A percentile compares a stretch with the other conserved stretches of the same genome.
Conservation (phyloP, 2,888 invertebrate genomes). For the Lepidocyrtinus sp. region DNA sequence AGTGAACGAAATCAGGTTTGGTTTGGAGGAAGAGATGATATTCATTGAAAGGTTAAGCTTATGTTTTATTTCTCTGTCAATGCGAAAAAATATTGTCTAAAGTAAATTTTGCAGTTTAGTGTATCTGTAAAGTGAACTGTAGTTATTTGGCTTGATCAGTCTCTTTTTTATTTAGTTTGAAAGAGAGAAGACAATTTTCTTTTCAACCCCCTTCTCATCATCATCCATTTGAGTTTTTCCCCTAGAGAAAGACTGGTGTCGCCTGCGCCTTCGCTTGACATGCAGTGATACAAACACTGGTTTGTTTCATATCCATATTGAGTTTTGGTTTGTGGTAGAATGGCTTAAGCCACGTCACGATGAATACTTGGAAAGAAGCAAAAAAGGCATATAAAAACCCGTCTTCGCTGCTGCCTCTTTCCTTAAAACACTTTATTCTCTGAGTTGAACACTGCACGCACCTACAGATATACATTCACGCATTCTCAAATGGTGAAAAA, state of each 20-base stretch:
- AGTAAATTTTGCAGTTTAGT: no score
- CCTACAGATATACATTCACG: slow-evolving; percentile 3
- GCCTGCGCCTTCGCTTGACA: slow-evolving; percentile 7
- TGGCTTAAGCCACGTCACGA: neutral
- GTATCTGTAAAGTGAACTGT: no score
- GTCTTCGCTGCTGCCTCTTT: slow-evolving; percentile 7
- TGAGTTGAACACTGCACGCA: slow-evolving; percentile 3
- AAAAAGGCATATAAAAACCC: slow-evolving; percentile 8
- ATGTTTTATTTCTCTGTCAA: no score
- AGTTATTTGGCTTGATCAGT: slow-evolving; percentile 11
- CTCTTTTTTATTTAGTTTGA: neutral
- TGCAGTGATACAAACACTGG: neutral
- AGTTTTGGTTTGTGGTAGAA: neutral
- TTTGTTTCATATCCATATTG: neutral
- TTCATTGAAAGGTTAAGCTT: slow-evolving; percentile 9
- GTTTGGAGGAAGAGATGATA: neutral
- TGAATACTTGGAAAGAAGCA: no score
- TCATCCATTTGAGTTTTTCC: no score
- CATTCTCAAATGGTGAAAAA: neutral
- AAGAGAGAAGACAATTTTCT: neutral
- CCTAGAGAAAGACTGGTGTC: slow-evolving; percentile 6
- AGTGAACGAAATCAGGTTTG: slow-evolving; percentile 16
- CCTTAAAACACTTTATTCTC: neutral
- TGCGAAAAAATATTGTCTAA: no score
- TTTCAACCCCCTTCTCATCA: neutral